Evolutionary conservation across 2,113 vertebrate genomes (phyloP), one percentile per base, ranked within the genome.

Genomic region (Oncorhynchus tshawytscha): DNA sequence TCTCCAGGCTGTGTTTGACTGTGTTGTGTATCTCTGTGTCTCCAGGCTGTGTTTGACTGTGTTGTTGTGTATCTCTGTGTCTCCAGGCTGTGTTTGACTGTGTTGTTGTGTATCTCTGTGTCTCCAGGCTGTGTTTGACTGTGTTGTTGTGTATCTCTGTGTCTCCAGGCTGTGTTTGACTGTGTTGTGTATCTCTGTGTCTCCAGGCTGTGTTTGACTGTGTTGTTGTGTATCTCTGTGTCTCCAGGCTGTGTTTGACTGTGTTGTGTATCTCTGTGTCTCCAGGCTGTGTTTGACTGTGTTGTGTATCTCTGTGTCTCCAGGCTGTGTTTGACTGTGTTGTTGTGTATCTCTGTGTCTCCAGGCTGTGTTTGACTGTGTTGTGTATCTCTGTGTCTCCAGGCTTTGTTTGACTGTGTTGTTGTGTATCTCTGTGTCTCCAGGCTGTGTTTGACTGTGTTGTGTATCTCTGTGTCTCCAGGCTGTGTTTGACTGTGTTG

Each of bases 231-330:
- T 65, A 24, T 67, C 3, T 70, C 4, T 78, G 29, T 72, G 70
- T 73, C 57, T 34, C 80, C 90, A 98, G 97, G 96, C 97, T 1
- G 96, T 98, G 79, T 98, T 97, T 24, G 97, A 98, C 91, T 97
- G 48, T 62, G 34, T 12, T 29, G 70, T 27, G 31, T 51, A 8
- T 73, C 67, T 0, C 1, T 73, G 67, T 49, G 20, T 13, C 48
- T 31, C 29, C 18, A 45, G n/a, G 62, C 12, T 60, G 5, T 48
- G 29, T 31, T 0, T 48, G 11, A 11, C 18, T 68, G 27, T 77
- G 20, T 11, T 34, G 27, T 18, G n/a, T n/a, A n/a, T n/a, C n/a
- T n/a, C n/a, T n/a, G n/a, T n/a, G n/a, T n/a, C n/a, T n/a, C n/a
- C n/a, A n/a, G n/a, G n/a, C n/a, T n/a, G n/a, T n/a, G n/a, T n/a